phyloP scores from a whole-genome alignment of 2,113 vertebrate species.

The Epinephelus lanceolatus region DNA sequence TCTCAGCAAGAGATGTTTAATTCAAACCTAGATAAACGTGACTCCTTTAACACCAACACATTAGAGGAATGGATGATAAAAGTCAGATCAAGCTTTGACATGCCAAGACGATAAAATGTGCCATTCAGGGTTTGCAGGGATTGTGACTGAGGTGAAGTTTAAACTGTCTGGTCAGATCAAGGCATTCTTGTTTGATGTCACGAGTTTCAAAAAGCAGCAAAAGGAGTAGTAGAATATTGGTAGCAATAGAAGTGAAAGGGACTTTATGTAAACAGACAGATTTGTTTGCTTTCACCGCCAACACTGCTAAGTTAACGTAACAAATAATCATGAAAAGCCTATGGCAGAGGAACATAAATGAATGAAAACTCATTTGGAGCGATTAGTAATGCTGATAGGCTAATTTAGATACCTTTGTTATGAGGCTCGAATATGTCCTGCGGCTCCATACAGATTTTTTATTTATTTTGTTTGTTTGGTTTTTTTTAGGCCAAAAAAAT shows the following conservation, averaged over 20 bases:
- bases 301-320: no score
- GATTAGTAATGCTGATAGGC: no score
- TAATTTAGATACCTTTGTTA: no score
- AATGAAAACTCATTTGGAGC: no score
- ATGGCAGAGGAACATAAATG: no score
- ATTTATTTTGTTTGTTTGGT: no score
- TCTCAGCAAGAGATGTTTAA: background rate
- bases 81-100: background rate
- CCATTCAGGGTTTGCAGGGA: background rate
- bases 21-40: slow-evolving; percentile 3
- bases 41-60: background rate
- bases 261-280: no score
- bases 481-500: no score
- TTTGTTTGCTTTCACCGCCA: no score
- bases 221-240: background rate
- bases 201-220: background rate
- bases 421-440: no score
- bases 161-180: background rate
- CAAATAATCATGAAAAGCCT: no score
- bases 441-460: no score
- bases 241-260: background rate
- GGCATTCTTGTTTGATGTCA: background rate
- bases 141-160: background rate
- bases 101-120: background rate
- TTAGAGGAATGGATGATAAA: background rate